Evolutionary conservation across 92 coral and sea anemone species (phyloP).

Genomic region (Porites cylindrica): DNA sequence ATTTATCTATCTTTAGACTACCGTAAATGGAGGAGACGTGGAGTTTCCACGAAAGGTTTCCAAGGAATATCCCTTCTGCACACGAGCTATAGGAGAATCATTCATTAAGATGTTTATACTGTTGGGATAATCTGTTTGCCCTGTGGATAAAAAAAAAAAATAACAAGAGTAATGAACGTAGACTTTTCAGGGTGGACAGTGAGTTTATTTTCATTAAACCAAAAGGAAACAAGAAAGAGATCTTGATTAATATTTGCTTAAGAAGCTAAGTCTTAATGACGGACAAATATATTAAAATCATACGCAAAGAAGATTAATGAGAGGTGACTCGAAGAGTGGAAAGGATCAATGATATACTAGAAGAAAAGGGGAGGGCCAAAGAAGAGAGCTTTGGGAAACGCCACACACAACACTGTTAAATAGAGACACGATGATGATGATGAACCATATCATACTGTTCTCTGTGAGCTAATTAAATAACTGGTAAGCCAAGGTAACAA

Average conservation of each 20-base stretch:
- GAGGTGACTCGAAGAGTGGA: not conserved
- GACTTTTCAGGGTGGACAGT: not conserved
- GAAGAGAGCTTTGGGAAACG: not conserved
- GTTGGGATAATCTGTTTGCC: not conserved
- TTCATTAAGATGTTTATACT: not conserved
- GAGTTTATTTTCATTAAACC: not conserved
- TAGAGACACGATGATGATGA: too few relatives aligned
- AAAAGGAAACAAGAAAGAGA: not conserved
- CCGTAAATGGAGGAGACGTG: accelerated
- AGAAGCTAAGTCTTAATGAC: not conserved
- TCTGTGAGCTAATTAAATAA: too few relatives aligned
- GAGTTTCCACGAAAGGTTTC: too few relatives aligned
- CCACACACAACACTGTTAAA: not conserved
- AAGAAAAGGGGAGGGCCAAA: not conserved
- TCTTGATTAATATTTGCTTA: not conserved
- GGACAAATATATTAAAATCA: not conserved
- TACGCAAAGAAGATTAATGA: not conserved
- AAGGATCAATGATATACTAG: not conserved
- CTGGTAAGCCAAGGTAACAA: too few relatives aligned
- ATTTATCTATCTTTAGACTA: too few relatives aligned
- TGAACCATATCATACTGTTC: too few relatives aligned
- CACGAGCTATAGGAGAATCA: not conserved
- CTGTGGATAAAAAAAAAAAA: too few relatives aligned
- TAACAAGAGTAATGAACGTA: not conserved
- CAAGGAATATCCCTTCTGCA: too few relatives aligned